Percentiles rank a stretch among this genome's conserved stretches.
Conservation (phyloP, 2,888 invertebrate species). For the Volucella zonaria region DNA sequence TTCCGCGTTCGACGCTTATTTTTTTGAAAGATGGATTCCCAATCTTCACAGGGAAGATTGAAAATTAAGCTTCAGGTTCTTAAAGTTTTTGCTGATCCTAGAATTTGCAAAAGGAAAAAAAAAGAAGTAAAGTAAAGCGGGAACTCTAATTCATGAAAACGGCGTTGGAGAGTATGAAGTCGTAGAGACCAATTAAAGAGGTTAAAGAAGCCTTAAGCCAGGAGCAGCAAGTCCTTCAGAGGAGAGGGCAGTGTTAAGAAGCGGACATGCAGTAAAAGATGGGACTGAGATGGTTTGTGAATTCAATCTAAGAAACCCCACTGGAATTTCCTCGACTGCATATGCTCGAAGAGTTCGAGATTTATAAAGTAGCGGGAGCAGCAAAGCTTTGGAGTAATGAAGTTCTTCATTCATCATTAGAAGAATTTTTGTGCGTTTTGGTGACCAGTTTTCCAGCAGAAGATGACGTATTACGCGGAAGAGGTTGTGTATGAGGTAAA, state of each 20-base stretch:
- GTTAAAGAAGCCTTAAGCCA: neutral
- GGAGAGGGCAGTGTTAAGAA: neutral
- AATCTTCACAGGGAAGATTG: no score
- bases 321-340: neutral
- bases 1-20: no score
- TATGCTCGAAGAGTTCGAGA: constrained; percentile 8
- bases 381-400: no score
- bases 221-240: neutral
- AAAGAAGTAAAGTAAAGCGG: neutral
- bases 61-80: no score
- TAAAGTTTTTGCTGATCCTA: no score
- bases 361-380: no score
- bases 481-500: constrained; percentile 14
- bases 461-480: neutral
- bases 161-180: neutral
- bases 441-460: constrained; percentile 20
- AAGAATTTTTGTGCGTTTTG: constrained; percentile 20
- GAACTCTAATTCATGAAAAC: constrained; percentile 16
- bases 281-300: constrained; percentile 1
- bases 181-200: neutral
- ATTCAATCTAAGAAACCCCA: constrained; percentile 17
- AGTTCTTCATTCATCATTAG: neutral
- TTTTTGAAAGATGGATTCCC: no score
- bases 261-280: constrained; percentile 15
- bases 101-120: neutral